Percentiles rank a stretch among this genome's conserved stretches.
Evolutionary conservation across 92 coral and sea anemone species (phyloP).

Genomic region (Anthopleura xanthogrammica): DNA sequence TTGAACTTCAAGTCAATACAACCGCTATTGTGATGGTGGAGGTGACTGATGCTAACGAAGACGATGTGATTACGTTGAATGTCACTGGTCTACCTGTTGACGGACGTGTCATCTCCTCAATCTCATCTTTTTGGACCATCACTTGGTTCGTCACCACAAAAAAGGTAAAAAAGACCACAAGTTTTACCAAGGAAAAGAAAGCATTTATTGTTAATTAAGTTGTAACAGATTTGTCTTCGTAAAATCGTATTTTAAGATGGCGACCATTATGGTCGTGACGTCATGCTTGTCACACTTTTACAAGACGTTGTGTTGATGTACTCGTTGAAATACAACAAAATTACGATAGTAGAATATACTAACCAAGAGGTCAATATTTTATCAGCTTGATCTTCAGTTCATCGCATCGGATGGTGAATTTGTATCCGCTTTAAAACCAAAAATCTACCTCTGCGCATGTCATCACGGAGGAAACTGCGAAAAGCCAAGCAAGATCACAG

Average conservation of each 20-base stretch:
- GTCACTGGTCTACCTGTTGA: constrained; percentile 42
- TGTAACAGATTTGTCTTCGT: too few relatives aligned
- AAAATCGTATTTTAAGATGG: too few relatives aligned
- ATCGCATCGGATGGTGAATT: constrained; percentile 61
- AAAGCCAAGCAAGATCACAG: constrained; percentile 19
- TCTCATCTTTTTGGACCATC: background rate
- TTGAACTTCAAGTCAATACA: constrained; percentile 48
- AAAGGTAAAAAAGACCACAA: constrained; percentile 14
- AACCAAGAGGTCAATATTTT: background rate
- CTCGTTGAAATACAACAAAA: too few relatives aligned
- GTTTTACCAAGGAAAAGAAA: background rate
- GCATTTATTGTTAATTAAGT: too few relatives aligned
- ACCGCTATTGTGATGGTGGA: constrained; percentile 19
- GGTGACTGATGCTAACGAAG: constrained; percentile 58
- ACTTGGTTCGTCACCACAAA: constrained; percentile 40
- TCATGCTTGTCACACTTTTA: too few relatives aligned
- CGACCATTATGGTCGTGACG: too few relatives aligned
- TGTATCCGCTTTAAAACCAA: constrained; percentile 51
- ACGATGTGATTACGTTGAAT: constrained; percentile 39
- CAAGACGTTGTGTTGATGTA: too few relatives aligned
- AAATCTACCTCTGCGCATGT: constrained; percentile 73
- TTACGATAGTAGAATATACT: too few relatives aligned
- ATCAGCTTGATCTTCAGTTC: constrained; percentile 22
- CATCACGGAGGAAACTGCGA: constrained; percentile 50
- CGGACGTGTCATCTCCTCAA: background rate